These are phyloP conservation scores for Parasteatoda tepidariorum DNA, from an alignment of 1,140 invertebrate genomes.

Conservation along the genomic window DNA sequence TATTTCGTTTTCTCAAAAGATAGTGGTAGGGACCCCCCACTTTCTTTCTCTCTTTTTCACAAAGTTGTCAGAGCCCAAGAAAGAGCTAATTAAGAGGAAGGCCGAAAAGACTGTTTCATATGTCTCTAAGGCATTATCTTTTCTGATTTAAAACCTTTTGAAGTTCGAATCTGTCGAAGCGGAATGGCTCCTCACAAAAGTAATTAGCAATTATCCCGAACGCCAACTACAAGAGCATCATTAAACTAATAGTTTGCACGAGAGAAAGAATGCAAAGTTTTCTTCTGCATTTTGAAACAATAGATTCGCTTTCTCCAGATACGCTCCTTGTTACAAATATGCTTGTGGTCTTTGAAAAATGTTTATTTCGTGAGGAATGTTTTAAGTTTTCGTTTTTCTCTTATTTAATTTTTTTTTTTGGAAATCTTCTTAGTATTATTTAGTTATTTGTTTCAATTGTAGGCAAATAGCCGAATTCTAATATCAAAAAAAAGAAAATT, in stretches of 20 bases:
- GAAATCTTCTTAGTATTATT: no score
- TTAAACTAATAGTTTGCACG: neutral
- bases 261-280: constrained; percentile 9
- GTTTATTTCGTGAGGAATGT: no score
- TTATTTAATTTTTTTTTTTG: no score
- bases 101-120: neutral
- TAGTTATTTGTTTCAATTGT: no score
- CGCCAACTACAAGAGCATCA: constrained; percentile 13
- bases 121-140: constrained; percentile 46
- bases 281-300: constrained; percentile 16
- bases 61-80: neutral
- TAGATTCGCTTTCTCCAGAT: neutral
- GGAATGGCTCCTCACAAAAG: constrained; percentile 13
- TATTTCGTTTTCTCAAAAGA: neutral
- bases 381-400: no score
- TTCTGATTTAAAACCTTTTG: constrained; percentile 30
- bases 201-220: constrained; percentile 39
- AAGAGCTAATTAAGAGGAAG: constrained; percentile 28
- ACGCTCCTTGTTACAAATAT: no score
- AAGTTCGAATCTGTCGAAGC: constrained; percentile 11
- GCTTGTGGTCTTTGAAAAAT: no score
- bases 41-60: constrained; percentile 1
- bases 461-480: no score
- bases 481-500: no score
- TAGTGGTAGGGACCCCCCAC: no score